Base-by-base conservation (phyloP, 92 coral and sea anemone species). In the Parazoanthus darwini region DNA sequence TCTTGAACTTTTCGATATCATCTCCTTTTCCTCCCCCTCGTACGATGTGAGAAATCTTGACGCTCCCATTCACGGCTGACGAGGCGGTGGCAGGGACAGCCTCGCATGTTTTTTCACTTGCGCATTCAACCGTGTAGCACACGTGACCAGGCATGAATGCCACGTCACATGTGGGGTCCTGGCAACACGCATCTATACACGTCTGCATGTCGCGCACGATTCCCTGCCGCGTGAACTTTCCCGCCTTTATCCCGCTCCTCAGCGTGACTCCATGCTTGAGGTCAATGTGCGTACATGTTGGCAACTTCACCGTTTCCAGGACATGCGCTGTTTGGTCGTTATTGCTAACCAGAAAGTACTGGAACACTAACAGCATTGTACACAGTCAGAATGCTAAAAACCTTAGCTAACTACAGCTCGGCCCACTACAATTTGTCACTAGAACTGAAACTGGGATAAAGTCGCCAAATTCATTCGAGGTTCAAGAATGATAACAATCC, bases 171-270 rank as follows among this genome's bases (percentile, higher is more conserved):
- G 88, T 65, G 38, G 90, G 86, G 4, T 97, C 99, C 80, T 97
- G 99, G 85, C 99, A 97, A 68, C 99, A 97, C 56, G 98, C 99
- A 77, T 97, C 99, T 15, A 97, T 90, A 77, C 99, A 97, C 4
- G 99, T 97, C 88, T 97, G 99, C 99, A 97, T 97, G 94, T 97
- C 99, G 65, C 98, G 94, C 86, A 97, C 93, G 78, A 92, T 92
- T 39, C 99, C 99, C 22, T 95, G 94, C 78, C 96, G 96, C 51
- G 96, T 95, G 86, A 97, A 97, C 54, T 94, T 94, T 82, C 99
- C 99, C 54, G 99, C 92, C 56, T 94, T 97, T 58, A 97, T 97
- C 68, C 99, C 99, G 26, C 91, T 93, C 36, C 99, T 94, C 39
- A 97, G 93, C 72, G 99, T 97, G 84, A 97, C 99, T 79, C 94